Base-by-base conservation (phyloP, 1,140 invertebrate genomes). In the Caenorhabditis brenneri region DNA sequence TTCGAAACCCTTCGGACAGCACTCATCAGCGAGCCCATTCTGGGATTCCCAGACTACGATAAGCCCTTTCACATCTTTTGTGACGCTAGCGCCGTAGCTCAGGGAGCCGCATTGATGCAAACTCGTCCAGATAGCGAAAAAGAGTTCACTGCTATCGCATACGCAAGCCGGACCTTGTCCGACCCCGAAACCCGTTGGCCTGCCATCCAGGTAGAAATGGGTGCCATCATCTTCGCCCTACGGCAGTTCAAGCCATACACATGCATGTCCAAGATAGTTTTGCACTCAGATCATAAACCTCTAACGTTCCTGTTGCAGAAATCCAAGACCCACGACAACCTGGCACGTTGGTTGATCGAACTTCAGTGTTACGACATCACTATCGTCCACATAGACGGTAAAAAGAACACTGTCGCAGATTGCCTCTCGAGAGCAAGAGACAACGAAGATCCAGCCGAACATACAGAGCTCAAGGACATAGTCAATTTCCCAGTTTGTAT, bases 31-130 rank as follows among this genome's bases (percentile, higher is more conserved):
- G 49, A 58, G 12, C 78, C 80, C 2, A 58, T 58, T 12, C 27
- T 84, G 1, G 58, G 22, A 9, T 84, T 81, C 33, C 83, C 83
- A 58, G 48, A 84, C 22, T 84, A 78, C 36, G 48, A 58, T 5
- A 80, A 53, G 9, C 49, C 83, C 0, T 84, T 84, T 24, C 51
- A 78, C 16, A 55, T 84, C 5, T 65, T 81, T 27, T 51, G 49
- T 29, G 83, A 84, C 39, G 83, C 83, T 0, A 81, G 78, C 31
- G 22, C 39, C 15, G 51, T 78, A 19, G 79, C 69, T 0, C 33
- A 80, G 2, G 83, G 79, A 22, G 83, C 49, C n/a, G 78, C 74
- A 0, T 53, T 84, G 1, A 80, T 48, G 31, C 83, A 84, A 27
- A 7, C 29, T 0, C 24, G 29, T 0, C 2, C 6, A 4, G 58